Evolutionary conservation across 2,888 invertebrate genomes (phyloP).

Genomic region (Lamellibrachia satsuma): DNA sequence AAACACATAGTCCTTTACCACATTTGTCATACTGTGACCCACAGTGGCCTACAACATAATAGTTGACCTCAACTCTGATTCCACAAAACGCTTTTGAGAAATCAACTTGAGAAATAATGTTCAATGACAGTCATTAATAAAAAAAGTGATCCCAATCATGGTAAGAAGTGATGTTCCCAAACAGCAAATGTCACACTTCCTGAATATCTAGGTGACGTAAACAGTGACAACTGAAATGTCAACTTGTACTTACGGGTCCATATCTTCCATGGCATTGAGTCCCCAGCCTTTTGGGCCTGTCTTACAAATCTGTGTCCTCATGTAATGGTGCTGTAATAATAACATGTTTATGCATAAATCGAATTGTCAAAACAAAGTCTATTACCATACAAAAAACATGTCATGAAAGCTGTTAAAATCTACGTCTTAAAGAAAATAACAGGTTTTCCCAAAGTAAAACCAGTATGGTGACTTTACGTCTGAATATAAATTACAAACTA

Average conservation of each 20-base stretch:
- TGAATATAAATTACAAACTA: not conserved
- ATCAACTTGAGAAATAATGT: not conserved
- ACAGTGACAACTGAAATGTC: not conserved
- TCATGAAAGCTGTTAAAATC: not conserved
- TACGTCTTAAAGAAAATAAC: not conserved
- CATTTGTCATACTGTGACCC: no score
- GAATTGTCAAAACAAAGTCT: not conserved
- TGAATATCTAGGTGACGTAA: not conserved
- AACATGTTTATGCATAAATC: not conserved
- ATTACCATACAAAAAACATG: not conserved
- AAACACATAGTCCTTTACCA: no score
- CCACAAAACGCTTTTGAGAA: not conserved
- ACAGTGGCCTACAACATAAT: no score
- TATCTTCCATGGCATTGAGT: slow-evolving; percentile 78
- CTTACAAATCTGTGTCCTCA: slow-evolving; percentile 78
- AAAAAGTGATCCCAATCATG: not conserved
- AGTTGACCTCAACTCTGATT: not conserved
- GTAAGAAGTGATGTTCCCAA: no score
- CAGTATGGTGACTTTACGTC: not conserved
- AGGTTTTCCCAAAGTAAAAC: not conserved
- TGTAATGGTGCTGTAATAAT: slow-evolving; percentile 74
- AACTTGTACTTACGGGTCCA: slow-evolving; percentile 70
- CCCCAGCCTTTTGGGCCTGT: slow-evolving; percentile 94
- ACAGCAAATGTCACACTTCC: not conserved
- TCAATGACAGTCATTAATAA: not conserved